Conservation (phyloP, 2,113 vertebrate genomes). For the Anoplopoma fimbria region DNA sequence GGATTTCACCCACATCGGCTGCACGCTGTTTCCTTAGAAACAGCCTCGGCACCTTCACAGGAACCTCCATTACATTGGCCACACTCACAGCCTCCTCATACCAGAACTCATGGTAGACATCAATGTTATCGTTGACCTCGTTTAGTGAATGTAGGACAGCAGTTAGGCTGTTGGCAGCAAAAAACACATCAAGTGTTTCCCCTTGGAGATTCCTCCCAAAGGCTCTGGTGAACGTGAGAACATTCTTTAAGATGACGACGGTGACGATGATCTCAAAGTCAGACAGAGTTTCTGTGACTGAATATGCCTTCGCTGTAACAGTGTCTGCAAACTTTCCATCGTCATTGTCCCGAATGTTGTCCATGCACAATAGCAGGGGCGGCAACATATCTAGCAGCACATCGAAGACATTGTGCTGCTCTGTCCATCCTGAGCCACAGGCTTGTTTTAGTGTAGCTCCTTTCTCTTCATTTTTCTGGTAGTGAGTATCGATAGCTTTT, state of each 20-base stretch:
- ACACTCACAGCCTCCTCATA: constrained; percentile 91
- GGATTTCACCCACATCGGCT: constrained; percentile 82
- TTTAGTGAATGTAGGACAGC: constrained; percentile 92
- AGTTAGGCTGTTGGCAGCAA: constrained; percentile 91
- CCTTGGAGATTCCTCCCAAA: constrained; percentile 93
- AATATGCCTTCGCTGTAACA: constrained; percentile 78
- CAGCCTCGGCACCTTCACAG: constrained; percentile 87
- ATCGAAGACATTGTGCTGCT: constrained; percentile 89
- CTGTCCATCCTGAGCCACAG: constrained; percentile 85
- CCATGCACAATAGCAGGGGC: constrained; percentile 88
- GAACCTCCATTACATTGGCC: constrained; percentile 85
- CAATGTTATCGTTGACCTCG: constrained; percentile 94
- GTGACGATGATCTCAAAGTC: constrained; percentile 92
- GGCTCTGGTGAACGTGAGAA: constrained; percentile 90
- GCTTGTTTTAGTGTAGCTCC: constrained; percentile 82
- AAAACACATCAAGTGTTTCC: constrained; percentile 89
- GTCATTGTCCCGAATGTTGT: constrained; percentile 82
- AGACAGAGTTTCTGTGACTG: constrained; percentile 86
- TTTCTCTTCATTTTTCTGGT: constrained; percentile 86
- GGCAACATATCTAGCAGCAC: constrained; percentile 88
- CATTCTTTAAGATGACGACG: constrained; percentile 89
- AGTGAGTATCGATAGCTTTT: constrained; percentile 82
- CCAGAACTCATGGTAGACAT: constrained; percentile 98
- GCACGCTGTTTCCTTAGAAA: constrained; percentile 85
- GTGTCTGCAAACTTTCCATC: constrained; percentile 78